These are phyloP conservation scores for Agapetus fuscipes DNA, from an alignment of 2,888 invertebrate genomes.

Conservation along the genomic window DNA sequence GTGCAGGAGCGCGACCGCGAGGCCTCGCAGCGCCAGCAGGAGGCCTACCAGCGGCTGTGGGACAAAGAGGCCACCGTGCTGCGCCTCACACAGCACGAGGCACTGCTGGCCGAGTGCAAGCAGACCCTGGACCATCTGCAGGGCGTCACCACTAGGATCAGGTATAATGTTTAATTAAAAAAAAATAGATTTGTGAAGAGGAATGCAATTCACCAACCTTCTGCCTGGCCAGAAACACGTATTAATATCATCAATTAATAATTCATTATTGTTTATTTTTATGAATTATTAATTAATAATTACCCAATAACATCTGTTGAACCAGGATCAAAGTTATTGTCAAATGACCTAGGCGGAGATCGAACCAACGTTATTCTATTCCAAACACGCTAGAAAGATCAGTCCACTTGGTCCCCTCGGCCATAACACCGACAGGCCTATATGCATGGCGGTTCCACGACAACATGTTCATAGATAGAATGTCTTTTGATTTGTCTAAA, in stretches of 20 bases:
- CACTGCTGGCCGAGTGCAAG: not conserved
- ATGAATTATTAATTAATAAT: too few species aligned
- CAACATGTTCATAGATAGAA: too few species aligned
- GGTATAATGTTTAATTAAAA: not conserved
- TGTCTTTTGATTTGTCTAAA: too few species aligned
- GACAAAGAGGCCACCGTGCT: slow-evolving; percentile 6
- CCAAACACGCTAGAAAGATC: too few species aligned
- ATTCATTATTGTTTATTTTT: not conserved
- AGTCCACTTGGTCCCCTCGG: too few species aligned
- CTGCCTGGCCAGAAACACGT: too few species aligned
- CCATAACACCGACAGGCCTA: too few species aligned
- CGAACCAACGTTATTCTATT: too few species aligned
- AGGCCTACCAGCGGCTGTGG: slow-evolving; percentile 9
- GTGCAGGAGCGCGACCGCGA: slow-evolving; percentile 10
- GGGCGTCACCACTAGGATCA: not conserved
- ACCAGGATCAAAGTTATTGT: not conserved
- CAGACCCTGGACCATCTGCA: not conserved
- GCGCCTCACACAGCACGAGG: not conserved
- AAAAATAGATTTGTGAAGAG: not conserved
- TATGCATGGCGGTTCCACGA: too few species aligned
- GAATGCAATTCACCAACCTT: too few species aligned
- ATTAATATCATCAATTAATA: too few species aligned
- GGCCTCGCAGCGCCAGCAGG: slow-evolving; percentile 2
- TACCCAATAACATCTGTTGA: not conserved
- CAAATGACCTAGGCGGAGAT: not conserved